Conservation (phyloP, 2,797 vertebrate genomes). For the Syndactyla subalaris region DNA sequence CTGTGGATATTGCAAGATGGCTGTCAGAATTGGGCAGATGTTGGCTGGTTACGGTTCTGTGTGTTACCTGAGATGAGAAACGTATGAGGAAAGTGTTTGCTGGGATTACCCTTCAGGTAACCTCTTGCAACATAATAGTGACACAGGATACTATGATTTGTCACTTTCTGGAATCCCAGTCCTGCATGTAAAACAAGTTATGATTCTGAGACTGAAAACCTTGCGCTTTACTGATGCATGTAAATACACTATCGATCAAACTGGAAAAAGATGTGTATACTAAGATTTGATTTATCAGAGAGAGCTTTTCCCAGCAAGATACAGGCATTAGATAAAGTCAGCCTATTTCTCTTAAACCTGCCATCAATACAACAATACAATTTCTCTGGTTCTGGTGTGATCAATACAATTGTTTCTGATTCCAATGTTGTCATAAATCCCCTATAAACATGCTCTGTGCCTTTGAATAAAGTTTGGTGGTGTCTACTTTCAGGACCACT, state of each 20-base stretch:
- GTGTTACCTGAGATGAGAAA: background rate
- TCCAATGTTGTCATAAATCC: slow-evolving; percentile 26
- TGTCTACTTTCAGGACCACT: background rate
- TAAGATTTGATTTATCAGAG: slow-evolving; percentile 45
- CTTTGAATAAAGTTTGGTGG: background rate
- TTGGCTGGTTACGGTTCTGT: background rate
- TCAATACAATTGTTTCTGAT: slow-evolving; percentile 54
- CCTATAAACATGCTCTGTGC: background rate
- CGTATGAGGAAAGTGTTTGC: background rate
- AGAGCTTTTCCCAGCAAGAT: slow-evolving; percentile 33
- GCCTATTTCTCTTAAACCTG: slow-evolving; percentile 55
- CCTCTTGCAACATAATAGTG: background rate
- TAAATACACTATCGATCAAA: slow-evolving; percentile 64
- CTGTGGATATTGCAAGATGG: background rate
- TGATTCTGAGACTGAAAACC: slow-evolving; percentile 17
- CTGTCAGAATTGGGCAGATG: background rate
- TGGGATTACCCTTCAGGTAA: background rate
- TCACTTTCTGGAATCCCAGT: background rate
- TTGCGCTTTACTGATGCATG: slow-evolving; percentile 30
- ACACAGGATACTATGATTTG: background rate
- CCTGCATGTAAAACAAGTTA: slow-evolving; percentile 14
- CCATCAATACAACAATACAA: slow-evolving; percentile 34
- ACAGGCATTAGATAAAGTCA: slow-evolving; percentile 27
- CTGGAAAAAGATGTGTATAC: slow-evolving; percentile 5
- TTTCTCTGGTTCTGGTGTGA: slow-evolving; percentile 37